phyloP scores from a whole-genome alignment of 2,797 vertebrate genomes.

The Spizella passerina region DNA sequence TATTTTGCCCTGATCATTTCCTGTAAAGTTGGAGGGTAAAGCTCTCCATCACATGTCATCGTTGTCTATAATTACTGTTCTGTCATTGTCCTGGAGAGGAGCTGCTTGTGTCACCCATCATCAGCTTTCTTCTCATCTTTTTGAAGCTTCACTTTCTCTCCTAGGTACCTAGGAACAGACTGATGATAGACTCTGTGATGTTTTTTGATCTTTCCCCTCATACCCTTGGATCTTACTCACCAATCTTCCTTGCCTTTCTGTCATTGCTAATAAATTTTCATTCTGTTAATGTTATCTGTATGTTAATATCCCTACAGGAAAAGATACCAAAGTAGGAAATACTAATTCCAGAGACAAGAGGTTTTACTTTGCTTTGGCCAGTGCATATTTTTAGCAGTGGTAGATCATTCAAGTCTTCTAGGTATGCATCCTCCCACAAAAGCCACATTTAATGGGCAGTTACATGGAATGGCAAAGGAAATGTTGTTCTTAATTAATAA shows the following conservation, averaged over 20 bases:
- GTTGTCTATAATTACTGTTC: conserved; percentile 1
- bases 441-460: neutral
- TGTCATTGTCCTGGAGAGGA: conserved; percentile 21
- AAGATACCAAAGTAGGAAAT: neutral
- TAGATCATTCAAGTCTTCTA: neutral
- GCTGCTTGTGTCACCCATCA: neutral
- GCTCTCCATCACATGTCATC: conserved; percentile 26
- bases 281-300: neutral
- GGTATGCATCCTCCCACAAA: neutral
- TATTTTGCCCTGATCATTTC: neutral
- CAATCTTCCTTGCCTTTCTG: neutral
- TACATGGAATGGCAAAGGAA: neutral
- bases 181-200: conserved; percentile 16
- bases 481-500: neutral
- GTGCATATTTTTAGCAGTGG: neutral
- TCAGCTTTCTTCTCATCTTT: conserved; percentile 34
- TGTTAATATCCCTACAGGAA: neutral
- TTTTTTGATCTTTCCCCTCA: conserved; percentile 34
- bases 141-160: conserved; percentile 24
- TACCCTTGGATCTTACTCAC: conserved; percentile 1
- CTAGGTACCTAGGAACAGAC: neutral
- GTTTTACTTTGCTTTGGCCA: neutral
- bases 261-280: conserved; percentile 7
- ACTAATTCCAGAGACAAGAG: neutral
- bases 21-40: neutral